Evolutionary conservation across 2,797 vertebrate genomes (phyloP).

Genomic region (Lithobates sylvaticus): DNA sequence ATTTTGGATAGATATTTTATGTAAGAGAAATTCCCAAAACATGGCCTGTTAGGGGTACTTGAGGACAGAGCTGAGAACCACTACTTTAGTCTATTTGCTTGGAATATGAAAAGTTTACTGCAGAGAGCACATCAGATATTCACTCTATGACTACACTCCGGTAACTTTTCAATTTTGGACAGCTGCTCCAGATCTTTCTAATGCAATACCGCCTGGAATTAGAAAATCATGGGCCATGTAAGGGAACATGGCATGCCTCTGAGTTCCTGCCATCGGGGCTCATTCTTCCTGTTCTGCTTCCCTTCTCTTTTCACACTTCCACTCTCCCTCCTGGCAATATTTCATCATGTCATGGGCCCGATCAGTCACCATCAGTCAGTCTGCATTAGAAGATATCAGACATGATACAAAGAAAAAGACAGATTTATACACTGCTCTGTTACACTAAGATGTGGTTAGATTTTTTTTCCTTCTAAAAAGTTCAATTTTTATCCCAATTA

Average conservation of each 20-base stretch:
- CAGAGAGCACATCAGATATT: constrained; percentile 12
- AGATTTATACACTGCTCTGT: not conserved
- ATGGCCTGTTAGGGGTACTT: too few species aligned
- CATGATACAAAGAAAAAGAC: constrained; percentile 14
- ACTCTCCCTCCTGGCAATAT: constrained; percentile 23
- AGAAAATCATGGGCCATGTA: constrained; percentile 38
- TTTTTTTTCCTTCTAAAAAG: not conserved
- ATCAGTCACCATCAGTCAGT: constrained; percentile 52
- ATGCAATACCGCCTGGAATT: constrained; percentile 6
- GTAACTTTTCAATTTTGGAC: constrained; percentile 43
- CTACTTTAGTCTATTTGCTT: not conserved
- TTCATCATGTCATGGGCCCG: constrained; percentile 19
- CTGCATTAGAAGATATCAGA: constrained; percentile 38
- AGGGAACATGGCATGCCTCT: constrained; percentile 13
- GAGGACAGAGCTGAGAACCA: too few species aligned
- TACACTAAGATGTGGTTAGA: not conserved
- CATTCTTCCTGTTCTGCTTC: not conserved
- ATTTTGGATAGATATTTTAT: too few species aligned
- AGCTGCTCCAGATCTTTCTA: constrained; percentile 1
- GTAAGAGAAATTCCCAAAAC: too few species aligned
- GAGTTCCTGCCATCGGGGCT: constrained; percentile 10
- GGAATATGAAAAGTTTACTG: not conserved
- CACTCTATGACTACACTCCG: constrained; percentile 6
- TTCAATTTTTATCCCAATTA: not conserved
- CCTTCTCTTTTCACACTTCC: constrained; percentile 13